Base-by-base conservation (phyloP, 2,113 vertebrate species). In the Datnioides undecimradiatus region DNA sequence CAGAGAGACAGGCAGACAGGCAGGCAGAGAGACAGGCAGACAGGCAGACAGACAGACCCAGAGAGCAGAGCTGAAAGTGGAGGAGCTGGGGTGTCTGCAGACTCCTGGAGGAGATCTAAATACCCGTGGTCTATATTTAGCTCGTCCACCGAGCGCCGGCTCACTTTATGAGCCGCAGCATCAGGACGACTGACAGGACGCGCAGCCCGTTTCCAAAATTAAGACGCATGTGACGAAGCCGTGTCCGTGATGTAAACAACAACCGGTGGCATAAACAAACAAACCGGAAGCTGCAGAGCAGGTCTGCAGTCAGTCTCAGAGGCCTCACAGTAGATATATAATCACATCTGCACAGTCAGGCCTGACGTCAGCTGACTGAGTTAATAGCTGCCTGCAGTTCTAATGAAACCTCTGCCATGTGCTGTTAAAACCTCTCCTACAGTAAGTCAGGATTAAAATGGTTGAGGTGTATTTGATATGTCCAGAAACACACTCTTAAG, bases 101-200 rank as follows among this genome's bases (percentile, higher is more conserved):
- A n/a, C 36, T 70, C 48, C 58, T 58, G 65, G 1, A 76, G 72
- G 27, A 64, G 73, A 55, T 77, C 66, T 73, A 74, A 75, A 79
- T 68, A 68, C 67, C 46, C 10, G 8, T 0, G 11, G 59, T 48
- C 74, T 84, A 87, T 67, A 79, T 81, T 74, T 87, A 87, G 81
- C 4, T 0, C 5, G 11, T 10, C 58, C 60, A 33, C 57, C 27
- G 58, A 64, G 52, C 41, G 13, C 19, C 8, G 19, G 14, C 13
- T 54, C 34, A 11, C 57, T 49, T 14, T 13, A 8, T 49, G 43
- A 21, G 43, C 70, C 23, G 48, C 38, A 65, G 67, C 58, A 29
- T 36, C 65, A 12, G 34, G 64, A 46, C 4, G 40, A 31, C 76
- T 0, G 43, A 14, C 31, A 48, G 72, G 51, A 57, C 51, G 31